Evolutionary conservation across 1,140 invertebrate species (phyloP).

Genomic region (Plodia interpunctella): DNA sequence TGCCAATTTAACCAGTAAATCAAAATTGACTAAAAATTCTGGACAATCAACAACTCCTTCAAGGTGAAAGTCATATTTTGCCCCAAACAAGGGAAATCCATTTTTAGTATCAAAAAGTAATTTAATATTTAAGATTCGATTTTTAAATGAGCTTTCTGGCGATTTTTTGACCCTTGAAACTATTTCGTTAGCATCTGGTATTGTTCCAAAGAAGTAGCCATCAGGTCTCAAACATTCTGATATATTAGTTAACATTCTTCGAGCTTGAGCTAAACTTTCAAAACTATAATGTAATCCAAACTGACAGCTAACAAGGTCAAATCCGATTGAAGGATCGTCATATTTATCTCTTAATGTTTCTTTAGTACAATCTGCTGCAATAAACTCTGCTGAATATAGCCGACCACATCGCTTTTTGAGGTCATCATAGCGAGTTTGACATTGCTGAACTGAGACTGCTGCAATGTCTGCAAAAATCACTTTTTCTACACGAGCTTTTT

Average conservation of each 20-base stretch:
- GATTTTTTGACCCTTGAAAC: slow-evolving; percentile 81
- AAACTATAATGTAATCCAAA: slow-evolving; percentile 99
- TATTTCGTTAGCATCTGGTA: slow-evolving; percentile 95
- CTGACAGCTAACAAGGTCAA: slow-evolving; percentile 97
- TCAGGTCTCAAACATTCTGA: slow-evolving; percentile 91
- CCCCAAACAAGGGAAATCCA: slow-evolving; percentile 93
- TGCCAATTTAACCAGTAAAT: slow-evolving; percentile 89
- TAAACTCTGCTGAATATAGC: slow-evolving; percentile 92
- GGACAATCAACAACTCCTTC: slow-evolving; percentile 98
- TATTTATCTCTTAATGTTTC: slow-evolving; percentile 85
- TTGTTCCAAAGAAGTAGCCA: slow-evolving; percentile 97
- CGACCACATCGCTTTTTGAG: slow-evolving; percentile 69
- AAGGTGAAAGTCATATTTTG: slow-evolving; percentile 96
- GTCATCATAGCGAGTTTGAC: slow-evolving; percentile 82
- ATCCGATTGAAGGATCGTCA: slow-evolving; percentile 83
- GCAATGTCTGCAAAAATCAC: slow-evolving; percentile 98
- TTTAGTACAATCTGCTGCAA: slow-evolving; percentile 93
- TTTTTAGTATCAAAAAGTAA: slow-evolving; percentile 85
- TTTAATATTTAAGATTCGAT: slow-evolving; percentile 90
- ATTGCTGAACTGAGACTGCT: slow-evolving; percentile 93
- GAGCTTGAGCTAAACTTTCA: slow-evolving; percentile 93
- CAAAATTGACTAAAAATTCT: slow-evolving; percentile 98
- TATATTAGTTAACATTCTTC: slow-evolving; percentile 95
- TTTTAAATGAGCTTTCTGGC: slow-evolving; percentile 86
- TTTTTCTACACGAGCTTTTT: slow-evolving; percentile 88